A percentile compares a stretch with the other conserved stretches of the same genome.
These are phyloP conservation scores for Globodera rostochiensis DNA, from an alignment of 1,140 invertebrate species.

Conservation along the genomic window DNA sequence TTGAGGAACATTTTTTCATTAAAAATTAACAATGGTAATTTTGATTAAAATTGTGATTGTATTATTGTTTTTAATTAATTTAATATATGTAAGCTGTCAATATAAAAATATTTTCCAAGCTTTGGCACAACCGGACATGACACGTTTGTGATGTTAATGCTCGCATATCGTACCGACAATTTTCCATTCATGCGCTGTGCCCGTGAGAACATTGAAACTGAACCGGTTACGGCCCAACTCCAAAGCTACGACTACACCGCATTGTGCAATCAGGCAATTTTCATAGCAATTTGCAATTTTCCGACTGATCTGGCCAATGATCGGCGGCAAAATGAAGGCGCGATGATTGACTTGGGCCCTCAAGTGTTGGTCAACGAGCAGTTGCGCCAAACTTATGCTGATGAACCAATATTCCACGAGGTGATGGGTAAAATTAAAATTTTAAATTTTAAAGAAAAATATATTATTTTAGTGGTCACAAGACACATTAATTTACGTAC, in stretches of 20 bases:
- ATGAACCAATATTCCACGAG: background rate
- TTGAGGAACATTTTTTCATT: too few species aligned
- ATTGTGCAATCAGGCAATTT: background rate
- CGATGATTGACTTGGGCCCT: background rate
- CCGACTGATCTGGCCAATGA: background rate
- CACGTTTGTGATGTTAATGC: constrained; percentile 1
- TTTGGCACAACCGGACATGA: background rate
- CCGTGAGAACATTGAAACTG: background rate
- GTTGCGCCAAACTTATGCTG: background rate
- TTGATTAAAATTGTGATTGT: too few species aligned
- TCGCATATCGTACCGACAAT: background rate
- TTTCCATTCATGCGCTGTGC: constrained; percentile 11
- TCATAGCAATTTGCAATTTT: background rate
- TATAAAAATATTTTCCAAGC: background rate
- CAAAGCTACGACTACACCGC: background rate
- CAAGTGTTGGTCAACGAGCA: background rate
- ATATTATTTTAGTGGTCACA: too few species aligned
- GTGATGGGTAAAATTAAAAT: background rate
- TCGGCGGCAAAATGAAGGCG: background rate
- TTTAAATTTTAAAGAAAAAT: too few species aligned
- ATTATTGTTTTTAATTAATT: too few species aligned
- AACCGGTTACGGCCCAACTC: background rate
- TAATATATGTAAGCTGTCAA: too few species aligned
- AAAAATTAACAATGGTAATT: too few species aligned
- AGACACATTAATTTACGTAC: too few species aligned